Base-by-base conservation (phyloP, 2,888 invertebrate species). In the Cantharis nigra region DNA sequence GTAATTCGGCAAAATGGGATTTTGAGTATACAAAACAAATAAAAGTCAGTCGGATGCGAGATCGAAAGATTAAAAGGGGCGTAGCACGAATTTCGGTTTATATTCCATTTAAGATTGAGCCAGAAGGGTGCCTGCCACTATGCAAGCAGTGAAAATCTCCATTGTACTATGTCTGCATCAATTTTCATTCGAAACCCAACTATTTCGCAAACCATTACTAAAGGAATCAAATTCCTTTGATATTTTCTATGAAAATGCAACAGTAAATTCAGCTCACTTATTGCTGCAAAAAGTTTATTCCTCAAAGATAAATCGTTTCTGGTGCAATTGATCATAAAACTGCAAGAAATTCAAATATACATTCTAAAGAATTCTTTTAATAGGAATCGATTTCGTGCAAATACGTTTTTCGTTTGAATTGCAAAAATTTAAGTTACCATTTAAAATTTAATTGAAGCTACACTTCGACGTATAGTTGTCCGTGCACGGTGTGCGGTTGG, bases 21-120 rank as follows among this genome's bases (percentile, higher is more conserved):
- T 67, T 67, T 23, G 65, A 67, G 65, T 26, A 67, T 20, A 67
- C 65, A 67, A 67, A 49, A 67, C 65, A 67, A 67, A 67, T 67
- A 67, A 67, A 67, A 67, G 65, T 67, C 65, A 23, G 65, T 67
- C 26, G 18, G 65, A 23, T 67, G 65, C 20, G 26, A 67, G 65
- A 67, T 67, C n/a, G 65, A 67, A 67, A 67, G 65, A 67, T 67
- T 67, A 67, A 67, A 67, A 26, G 65, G 65, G 65, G 65, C 65
- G 65, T 67, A 16, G 28, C n/a, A n/a, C 20, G 26, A 67, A 67
- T 67, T 67, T 67, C 20, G 65, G 65, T 67, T 67, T 67, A 20
- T 23, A 18, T 67, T 67, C 65, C 65, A 67, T 49, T 49, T 49
- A 49, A 49, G 49, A 49, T 49, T 49, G n/a, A n/a, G 49, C 49